Conservation (phyloP, 2,797 vertebrate genomes). For the Perodicticus potto region DNA sequence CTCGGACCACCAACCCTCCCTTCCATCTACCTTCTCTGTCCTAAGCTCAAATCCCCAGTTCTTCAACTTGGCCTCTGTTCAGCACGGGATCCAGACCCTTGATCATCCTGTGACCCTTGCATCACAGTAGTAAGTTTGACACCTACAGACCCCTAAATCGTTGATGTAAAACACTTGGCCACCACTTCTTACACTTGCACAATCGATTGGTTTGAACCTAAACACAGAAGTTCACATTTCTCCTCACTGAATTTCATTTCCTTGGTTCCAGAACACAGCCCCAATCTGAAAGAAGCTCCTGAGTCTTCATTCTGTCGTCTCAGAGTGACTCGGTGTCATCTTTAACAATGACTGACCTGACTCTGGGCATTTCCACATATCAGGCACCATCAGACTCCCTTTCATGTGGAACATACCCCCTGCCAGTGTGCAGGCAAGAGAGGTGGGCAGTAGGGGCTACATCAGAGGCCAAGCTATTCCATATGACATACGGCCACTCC, state of each 20-base stretch:
- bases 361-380: neutral
- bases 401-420: neutral
- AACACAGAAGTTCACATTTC: rapidly evolving
- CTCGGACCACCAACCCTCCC: neutral
- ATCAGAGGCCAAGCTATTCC: neutral
- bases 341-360: neutral
- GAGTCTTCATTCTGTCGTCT: neutral
- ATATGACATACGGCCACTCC: rapidly evolving
- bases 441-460: rapidly evolving
- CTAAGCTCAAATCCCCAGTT: neutral
- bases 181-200: rapidly evolving
- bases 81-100: rapidly evolving
- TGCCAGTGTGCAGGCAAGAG: rapidly evolving
- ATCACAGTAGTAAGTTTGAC: rapidly evolving
- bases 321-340: rapidly evolving
- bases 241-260: neutral
- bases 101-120: rapidly evolving
- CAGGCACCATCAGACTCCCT: neutral
- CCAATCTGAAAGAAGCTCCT: neutral
- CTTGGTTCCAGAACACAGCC: neutral
- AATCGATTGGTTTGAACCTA: rapidly evolving
- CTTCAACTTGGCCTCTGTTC: rapidly evolving
- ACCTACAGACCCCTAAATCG: rapidly evolving
- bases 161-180: rapidly evolving
- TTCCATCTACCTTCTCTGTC: neutral